Evolutionary conservation across 2,888 invertebrate species (phyloP).

Genomic region (Theodoxus fluviatilis): DNA sequence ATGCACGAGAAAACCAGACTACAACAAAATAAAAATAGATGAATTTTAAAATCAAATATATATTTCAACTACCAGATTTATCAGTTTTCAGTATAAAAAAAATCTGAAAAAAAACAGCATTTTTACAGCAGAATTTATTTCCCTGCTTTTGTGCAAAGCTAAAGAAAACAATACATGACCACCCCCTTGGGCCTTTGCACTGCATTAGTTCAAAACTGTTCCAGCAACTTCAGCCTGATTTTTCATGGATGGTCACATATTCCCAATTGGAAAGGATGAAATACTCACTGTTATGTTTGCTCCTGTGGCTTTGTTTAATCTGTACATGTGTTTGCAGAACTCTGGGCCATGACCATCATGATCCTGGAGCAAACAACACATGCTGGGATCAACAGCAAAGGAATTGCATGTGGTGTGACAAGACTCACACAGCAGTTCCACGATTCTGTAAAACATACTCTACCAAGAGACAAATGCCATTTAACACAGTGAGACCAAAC

Average conservation of each 20-base stretch:
- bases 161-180: neutral
- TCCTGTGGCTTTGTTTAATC: slow-evolving; percentile 87
- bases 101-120: neutral
- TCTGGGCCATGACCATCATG: slow-evolving; percentile 94
- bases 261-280: neutral
- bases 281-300: slow-evolving; percentile 79
- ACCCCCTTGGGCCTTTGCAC: too few relatives aligned
- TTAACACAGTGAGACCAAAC: too few relatives aligned
- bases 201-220: neutral
- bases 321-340: slow-evolving; percentile 89
- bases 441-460: neutral
- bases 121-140: neutral
- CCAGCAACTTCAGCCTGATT: neutral
- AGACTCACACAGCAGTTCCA: slow-evolving; percentile 19
- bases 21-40: too few relatives aligned
- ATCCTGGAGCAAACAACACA: slow-evolving; percentile 71
- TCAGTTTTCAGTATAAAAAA: too few relatives aligned
- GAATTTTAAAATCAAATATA: too few relatives aligned
- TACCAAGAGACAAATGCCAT: too few relatives aligned
- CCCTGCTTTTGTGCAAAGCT: neutral
- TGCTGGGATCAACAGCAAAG: too few relatives aligned
- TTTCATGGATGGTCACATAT: neutral
- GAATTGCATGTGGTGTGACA: too few relatives aligned
- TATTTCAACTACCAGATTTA: too few relatives aligned
- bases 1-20: too few relatives aligned